Evolutionary conservation across 2,113 vertebrate species (phyloP).

Genomic region (Salminus brasiliensis): DNA sequence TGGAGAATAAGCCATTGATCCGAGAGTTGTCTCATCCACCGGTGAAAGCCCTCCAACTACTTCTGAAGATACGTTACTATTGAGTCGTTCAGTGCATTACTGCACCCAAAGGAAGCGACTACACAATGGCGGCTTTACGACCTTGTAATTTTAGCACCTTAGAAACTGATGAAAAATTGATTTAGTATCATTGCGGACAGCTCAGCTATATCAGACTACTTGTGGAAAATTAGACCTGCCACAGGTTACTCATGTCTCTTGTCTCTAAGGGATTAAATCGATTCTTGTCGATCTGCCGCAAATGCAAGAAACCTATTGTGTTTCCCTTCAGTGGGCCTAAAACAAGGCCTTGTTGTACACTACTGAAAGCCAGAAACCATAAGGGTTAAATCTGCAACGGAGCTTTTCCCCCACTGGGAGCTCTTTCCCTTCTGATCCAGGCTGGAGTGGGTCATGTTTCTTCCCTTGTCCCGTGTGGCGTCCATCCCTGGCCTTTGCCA

Average conservation of each 20-base stretch:
- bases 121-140: conserved; percentile 22
- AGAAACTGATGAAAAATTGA: conserved; percentile 58
- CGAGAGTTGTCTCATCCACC: neutral
- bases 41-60: neutral
- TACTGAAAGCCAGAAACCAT: neutral
- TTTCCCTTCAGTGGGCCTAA: conserved; percentile 5
- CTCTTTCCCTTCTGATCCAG: conserved; percentile 50
- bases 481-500: conserved; percentile 7
- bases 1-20: neutral
- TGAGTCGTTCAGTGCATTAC: neutral
- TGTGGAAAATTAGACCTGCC: conserved; percentile 47
- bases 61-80: conserved; percentile 7
- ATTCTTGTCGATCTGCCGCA: neutral
- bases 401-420: neutral
- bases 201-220: conserved; percentile 49
- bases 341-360: conserved; percentile 17
- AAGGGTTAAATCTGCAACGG: conserved; percentile 39
- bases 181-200: conserved; percentile 50
- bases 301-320: neutral
- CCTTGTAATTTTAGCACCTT: conserved; percentile 42
- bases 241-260: conserved; percentile 13
- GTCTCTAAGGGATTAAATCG: neutral
- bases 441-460: conserved; percentile 36
- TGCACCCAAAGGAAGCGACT: neutral
- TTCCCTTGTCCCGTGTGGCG: neutral